Percentiles rank a stretch among this genome's conserved stretches.
Evolutionary conservation across 2,113 vertebrate species (phyloP).

Genomic region (Canis aureus): DNA sequence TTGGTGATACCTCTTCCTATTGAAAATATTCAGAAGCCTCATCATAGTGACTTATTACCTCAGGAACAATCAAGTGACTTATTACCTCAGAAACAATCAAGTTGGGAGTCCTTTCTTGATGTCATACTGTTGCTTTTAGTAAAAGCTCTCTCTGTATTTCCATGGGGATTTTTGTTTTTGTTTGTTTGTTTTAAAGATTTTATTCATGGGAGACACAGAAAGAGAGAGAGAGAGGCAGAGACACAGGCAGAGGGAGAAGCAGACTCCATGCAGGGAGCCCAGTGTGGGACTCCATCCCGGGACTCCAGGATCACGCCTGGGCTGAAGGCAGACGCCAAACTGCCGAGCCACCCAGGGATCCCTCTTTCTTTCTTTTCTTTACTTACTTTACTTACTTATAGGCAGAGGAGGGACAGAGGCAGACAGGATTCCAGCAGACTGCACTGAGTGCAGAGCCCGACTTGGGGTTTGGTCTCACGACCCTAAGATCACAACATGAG

Average conservation of each 20-base stretch:
- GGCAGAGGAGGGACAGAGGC: no score
- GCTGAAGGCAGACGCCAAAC: no score
- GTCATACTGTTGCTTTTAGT: constrained; percentile 22
- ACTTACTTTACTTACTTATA: no score
- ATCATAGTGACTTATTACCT: background rate
- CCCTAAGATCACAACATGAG: background rate
- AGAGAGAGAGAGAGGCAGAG: background rate
- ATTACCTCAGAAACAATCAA: background rate
- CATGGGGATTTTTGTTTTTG: background rate
- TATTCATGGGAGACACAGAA: no score
- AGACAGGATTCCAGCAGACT: no score
- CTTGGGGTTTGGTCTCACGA: background rate
- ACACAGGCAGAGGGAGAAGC: background rate
- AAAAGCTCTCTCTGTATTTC: constrained; percentile 28
- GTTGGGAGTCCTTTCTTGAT: background rate
- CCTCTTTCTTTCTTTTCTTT: no score
- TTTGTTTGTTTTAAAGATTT: background rate
- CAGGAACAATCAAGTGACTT: no score
- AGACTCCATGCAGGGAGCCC: background rate
- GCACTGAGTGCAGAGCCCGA: background rate
- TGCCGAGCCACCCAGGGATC: no score
- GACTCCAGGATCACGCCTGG: no score
- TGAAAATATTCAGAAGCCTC: background rate
- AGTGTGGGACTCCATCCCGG: no score
- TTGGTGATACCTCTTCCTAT: background rate